phyloP scores from a whole-genome alignment of 2,888 invertebrate species.

The Troglohyphantes excavatus region DNA sequence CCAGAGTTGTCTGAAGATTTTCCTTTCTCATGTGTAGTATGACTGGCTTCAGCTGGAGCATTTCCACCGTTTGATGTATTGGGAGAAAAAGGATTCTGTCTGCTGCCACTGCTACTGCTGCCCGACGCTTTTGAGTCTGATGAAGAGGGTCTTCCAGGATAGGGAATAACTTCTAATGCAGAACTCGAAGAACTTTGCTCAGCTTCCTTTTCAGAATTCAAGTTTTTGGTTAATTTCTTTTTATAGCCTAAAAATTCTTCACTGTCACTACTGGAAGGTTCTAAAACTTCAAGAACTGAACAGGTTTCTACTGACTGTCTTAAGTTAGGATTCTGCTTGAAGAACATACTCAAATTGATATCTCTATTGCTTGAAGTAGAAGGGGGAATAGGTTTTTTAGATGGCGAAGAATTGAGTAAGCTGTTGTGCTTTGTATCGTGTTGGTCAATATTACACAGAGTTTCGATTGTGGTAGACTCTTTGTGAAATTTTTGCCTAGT shows the following conservation, averaged over 20 bases:
- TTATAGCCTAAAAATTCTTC: constrained; percentile 79
- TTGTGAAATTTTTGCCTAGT: constrained; percentile 46
- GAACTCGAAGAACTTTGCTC: constrained; percentile 78
- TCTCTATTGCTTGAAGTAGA: constrained; percentile 48
- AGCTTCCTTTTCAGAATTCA: constrained; percentile 58
- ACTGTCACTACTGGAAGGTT: constrained; percentile 81
- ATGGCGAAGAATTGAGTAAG: not conserved
- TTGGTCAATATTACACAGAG: constrained; percentile 19
- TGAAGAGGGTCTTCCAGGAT: constrained; percentile 61
- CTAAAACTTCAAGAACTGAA: constrained; percentile 82
- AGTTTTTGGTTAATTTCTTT: constrained; percentile 43
- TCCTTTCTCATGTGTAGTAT: constrained; percentile 13
- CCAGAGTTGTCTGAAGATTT: constrained; percentile 45
- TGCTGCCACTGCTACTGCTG: constrained; percentile 71
- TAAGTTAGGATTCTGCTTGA: constrained; percentile 77
- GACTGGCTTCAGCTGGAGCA: constrained; percentile 5
- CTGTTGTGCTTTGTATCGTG: constrained; percentile 9
- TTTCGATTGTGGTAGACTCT: not conserved
- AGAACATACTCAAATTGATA: constrained; percentile 76
- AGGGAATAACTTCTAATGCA: constrained; percentile 64
- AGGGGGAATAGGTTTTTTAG: constrained; percentile 19
- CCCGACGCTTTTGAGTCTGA: constrained; percentile 72
- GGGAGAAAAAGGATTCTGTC: constrained; percentile 31
- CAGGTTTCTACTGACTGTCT: constrained; percentile 74
- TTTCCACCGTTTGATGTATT: constrained; percentile 1